Conservation (phyloP, 2,888 invertebrate species). For the Leucozona laternaria region DNA sequence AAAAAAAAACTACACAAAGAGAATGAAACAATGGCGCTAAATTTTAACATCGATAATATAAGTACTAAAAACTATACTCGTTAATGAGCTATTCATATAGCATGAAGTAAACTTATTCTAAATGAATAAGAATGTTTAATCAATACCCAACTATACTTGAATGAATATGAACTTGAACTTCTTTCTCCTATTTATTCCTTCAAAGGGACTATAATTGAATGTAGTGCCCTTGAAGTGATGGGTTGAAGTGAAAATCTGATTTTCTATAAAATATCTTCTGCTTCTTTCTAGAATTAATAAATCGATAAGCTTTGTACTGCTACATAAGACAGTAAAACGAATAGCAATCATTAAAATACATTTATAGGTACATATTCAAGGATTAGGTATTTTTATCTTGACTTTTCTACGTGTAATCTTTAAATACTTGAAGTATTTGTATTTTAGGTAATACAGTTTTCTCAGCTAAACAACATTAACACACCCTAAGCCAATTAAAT, state of each 20-base stretch:
- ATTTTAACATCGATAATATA: too few relatives aligned
- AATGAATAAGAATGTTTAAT: conserved; percentile 8
- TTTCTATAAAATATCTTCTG: conserved; percentile 2
- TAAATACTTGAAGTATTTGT: too few relatives aligned
- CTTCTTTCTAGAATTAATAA: neutral
- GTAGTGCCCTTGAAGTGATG: conserved; percentile 1
- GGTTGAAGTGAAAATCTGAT: conserved; percentile 21
- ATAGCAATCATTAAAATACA: neutral
- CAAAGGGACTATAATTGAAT: conserved; percentile 19
- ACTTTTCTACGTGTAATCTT: too few relatives aligned
- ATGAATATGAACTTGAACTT: conserved; percentile 16
- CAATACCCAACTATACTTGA: conserved; percentile 10
- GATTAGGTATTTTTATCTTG: too few relatives aligned
- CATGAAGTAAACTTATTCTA: neutral
- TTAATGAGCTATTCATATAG: neutral
- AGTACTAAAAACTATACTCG: too few relatives aligned
- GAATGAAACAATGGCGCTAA: too few relatives aligned
- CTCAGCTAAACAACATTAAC: too few relatives aligned
- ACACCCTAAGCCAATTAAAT: too few relatives aligned
- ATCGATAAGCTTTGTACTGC: conserved; percentile 9
- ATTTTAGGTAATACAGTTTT: too few relatives aligned
- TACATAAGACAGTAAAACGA: neutral
- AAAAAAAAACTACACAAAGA: too few relatives aligned
- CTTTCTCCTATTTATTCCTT: neutral
- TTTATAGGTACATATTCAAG: too few relatives aligned